Evolutionary conservation across 2,113 vertebrate genomes (phyloP).

Genomic region (Pheucticus melanocephalus): DNA sequence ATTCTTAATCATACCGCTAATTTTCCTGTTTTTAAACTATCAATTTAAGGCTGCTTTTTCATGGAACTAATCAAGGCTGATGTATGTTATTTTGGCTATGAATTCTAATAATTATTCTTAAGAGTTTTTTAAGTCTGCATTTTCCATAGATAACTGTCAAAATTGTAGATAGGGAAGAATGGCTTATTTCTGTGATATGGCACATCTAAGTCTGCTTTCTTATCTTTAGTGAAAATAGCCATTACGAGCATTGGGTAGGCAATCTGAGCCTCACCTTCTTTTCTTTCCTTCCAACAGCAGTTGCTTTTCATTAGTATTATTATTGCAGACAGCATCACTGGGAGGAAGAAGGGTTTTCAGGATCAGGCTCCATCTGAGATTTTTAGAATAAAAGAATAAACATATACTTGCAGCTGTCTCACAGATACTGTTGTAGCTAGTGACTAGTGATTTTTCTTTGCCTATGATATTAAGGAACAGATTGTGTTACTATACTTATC

Average conservation of each 20-base stretch:
- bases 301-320: background rate
- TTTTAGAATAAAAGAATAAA: conserved; percentile 2
- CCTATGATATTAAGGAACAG: conserved; percentile 37
- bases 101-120: conserved; percentile 57
- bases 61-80: conserved; percentile 50
- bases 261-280: background rate
- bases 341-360: background rate
- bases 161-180: background rate
- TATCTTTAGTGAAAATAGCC: conserved; percentile 16
- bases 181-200: background rate
- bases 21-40: conserved; percentile 73
- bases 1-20: conserved; percentile 60
- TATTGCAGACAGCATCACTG: background rate
- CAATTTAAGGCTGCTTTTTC: conserved; percentile 42
- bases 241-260: background rate
- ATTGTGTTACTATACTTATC: conserved; percentile 69
- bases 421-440: conserved; percentile 46
- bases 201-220: background rate
- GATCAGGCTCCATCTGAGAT: background rate
- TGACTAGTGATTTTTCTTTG: conserved; percentile 49
- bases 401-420: conserved; percentile 39
- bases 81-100: conserved; percentile 44
- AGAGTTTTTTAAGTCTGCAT: background rate
- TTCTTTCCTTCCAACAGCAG: conserved; percentile 18
- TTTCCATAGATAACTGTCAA: conserved; percentile 29